Evolutionary conservation across 2,113 vertebrate species (phyloP).

Genomic region (Sphaerodactylus townsendi): DNA sequence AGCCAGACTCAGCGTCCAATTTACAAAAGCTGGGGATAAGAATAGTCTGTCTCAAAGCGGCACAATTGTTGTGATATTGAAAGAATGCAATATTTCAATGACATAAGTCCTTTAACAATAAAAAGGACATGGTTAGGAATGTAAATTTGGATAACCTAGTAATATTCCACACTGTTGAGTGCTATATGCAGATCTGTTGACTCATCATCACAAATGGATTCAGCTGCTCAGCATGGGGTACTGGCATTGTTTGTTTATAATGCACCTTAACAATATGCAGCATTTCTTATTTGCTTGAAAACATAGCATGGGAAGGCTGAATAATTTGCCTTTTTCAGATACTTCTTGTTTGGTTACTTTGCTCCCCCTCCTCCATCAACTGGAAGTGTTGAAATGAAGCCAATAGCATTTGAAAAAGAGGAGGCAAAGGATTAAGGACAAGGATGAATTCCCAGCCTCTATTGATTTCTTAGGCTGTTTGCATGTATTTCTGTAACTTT

Average conservation of each 20-base stretch:
- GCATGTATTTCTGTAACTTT: slow-evolving; percentile 46
- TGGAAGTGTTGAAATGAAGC: slow-evolving; percentile 35
- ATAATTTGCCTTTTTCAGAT: neutral
- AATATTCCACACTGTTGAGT: neutral
- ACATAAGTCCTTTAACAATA: neutral
- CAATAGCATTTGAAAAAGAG: slow-evolving; percentile 34
- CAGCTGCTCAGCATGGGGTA: slow-evolving; percentile 11
- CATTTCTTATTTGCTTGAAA: slow-evolving; percentile 29
- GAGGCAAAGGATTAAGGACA: slow-evolving; percentile 49
- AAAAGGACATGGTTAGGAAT: neutral
- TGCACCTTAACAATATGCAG: neutral
- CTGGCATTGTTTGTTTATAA: neutral
- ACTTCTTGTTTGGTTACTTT: neutral
- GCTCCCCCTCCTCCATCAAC: neutral
- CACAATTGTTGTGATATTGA: neutral
- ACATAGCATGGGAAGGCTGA: neutral
- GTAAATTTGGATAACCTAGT: neutral
- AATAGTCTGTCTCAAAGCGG: neutral
- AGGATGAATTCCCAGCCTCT: slow-evolving; percentile 48
- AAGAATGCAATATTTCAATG: too few species aligned
- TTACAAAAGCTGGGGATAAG: neutral
- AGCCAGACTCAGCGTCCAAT: neutral
- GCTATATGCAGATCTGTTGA: slow-evolving; percentile 9
- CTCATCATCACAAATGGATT: neutral
- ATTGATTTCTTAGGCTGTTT: slow-evolving; percentile 48